These are phyloP conservation scores for Capricornis sumatraensis DNA, from an alignment of 2,113 vertebrate genomes.

Conservation along the genomic window DNA sequence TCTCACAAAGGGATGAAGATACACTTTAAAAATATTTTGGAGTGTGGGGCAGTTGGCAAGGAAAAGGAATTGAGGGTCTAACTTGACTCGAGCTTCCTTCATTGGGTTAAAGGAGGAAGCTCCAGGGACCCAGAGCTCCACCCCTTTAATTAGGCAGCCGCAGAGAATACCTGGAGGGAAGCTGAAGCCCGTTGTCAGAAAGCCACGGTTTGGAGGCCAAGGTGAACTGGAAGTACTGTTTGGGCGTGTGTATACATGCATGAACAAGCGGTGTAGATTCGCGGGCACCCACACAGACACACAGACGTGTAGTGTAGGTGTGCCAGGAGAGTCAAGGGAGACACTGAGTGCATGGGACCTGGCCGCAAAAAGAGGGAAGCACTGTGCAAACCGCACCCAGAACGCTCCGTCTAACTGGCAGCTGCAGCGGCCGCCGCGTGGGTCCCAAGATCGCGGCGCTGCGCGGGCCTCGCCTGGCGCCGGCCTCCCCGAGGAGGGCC, in stretches of 20 bases:
- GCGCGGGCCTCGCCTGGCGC: not conserved
- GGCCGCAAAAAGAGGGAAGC: not conserved
- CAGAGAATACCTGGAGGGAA: slow-evolving; percentile 10
- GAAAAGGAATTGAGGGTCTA: not conserved
- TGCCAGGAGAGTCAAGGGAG: not conserved
- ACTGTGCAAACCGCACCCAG: rapidly evolving
- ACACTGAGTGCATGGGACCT: not conserved
- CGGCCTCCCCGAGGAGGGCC: not conserved
- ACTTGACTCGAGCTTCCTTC: not conserved
- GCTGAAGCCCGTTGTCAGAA: not conserved
- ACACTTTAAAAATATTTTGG: not conserved
- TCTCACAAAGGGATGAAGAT: slow-evolving; percentile 39
- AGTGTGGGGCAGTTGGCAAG: not conserved
- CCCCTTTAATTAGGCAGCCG: slow-evolving; percentile 55
- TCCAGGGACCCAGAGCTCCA: not conserved
- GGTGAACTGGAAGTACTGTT: not conserved
- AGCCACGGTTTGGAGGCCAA: not conserved
- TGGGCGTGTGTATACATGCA: not conserved
- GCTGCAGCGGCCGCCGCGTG: not conserved
- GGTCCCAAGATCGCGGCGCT: not conserved
- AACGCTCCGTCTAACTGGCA: not conserved
- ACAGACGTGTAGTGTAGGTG: not conserved
- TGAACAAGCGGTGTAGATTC: not conserved
- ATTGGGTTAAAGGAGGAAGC: slow-evolving; percentile 6
- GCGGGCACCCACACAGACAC: not conserved